Conservation (phyloP, 2,797 vertebrate genomes). For the Fringilla coelebs region DNA sequence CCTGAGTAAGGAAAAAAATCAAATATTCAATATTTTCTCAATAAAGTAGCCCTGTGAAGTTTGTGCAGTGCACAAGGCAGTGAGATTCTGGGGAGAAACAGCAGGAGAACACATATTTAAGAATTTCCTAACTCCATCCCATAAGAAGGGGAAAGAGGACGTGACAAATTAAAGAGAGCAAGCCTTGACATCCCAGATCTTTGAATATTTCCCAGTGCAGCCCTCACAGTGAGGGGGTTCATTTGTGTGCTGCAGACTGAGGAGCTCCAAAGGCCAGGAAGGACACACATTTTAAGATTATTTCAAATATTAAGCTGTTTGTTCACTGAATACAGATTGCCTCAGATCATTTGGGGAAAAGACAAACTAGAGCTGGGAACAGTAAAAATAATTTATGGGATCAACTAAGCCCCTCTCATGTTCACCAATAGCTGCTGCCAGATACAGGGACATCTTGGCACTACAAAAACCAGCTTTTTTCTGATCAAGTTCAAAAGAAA, state of each 20-base stretch:
- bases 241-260: neutral
- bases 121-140: neutral
- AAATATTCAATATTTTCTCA: neutral
- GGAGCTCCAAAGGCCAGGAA: neutral
- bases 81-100: neutral
- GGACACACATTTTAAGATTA: neutral
- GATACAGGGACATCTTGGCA: neutral
- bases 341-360: neutral
- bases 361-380: neutral
- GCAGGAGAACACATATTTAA: neutral
- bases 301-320: neutral
- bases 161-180: neutral
- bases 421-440: neutral
- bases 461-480: neutral
- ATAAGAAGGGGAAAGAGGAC: neutral
- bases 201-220: neutral
- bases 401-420: neutral
- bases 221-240: neutral
- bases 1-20: neutral
- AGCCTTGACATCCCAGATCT: neutral
- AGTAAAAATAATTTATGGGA: neutral
- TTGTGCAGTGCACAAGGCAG: neutral
- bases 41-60: neutral
- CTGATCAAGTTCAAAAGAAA: neutral
- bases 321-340: neutral